Evolutionary conservation across 2,113 vertebrate species (phyloP), one percentile per base, ranked within the genome.

Genomic region (Arothron firmamentum): DNA sequence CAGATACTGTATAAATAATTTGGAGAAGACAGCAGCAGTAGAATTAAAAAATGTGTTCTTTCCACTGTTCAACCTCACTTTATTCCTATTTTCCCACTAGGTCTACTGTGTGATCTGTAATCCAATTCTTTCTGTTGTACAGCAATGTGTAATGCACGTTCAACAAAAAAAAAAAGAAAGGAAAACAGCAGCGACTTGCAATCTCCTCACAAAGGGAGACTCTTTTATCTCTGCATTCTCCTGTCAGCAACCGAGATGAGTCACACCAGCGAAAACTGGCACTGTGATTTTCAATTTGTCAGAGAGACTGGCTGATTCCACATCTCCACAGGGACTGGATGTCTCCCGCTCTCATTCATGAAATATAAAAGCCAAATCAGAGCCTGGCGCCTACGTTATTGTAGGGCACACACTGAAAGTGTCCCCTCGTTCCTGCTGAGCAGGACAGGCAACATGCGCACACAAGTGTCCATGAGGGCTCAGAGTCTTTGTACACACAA

Each of bases 301-400:
- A 73, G 55, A 76, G 65, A 59, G 70, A 69, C 65, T 64, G 53
- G 65, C 67, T 83, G 77, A 86, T 84, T 74, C 64, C 80, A 53
- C 70, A 58, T 62, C 68, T 73, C 68, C 76, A 20, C 72, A 43
- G 69, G 61, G 70, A 77, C 58, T 61, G 61, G 15, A 66, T 79
- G 72, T 66, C 65, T 82, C 71, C 61, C 18, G 49, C 69, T 82
- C 66, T 81, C 83, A 86, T 88, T 86, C 83, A 86, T 75, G 79
- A 79, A 86, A 79, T 75, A 70, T 38, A 71, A 74, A 79, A 78
- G 64, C 48, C 61, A 56, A 74, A 67, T 77, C 67, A 56, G 42
- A 78, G 49, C 56, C 50, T 63, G 55, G 62, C 62, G 58, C 55
- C 67, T 20, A 63, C 61, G 72, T 74, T 65, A 77, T 74, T 67